Conservation (phyloP, 2,113 vertebrate genomes). For the Phaethornis superciliosus region DNA sequence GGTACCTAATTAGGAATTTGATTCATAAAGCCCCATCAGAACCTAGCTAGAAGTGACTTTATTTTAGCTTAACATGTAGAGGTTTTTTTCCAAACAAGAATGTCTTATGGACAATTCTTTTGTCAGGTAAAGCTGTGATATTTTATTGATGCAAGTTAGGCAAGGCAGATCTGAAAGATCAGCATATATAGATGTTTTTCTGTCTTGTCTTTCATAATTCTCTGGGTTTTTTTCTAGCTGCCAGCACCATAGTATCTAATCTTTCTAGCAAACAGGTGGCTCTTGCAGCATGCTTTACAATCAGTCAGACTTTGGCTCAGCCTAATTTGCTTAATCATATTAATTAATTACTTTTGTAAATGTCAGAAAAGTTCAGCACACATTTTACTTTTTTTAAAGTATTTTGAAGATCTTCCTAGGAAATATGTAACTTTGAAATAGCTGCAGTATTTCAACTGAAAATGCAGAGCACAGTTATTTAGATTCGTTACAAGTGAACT, state of each 20-base stretch:
- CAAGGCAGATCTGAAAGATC: slow-evolving; percentile 2
- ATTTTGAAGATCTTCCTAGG: slow-evolving; percentile 45
- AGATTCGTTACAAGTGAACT: neutral
- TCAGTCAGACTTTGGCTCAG: slow-evolving; percentile 71
- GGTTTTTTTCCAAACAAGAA: neutral
- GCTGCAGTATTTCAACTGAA: slow-evolving; percentile 28
- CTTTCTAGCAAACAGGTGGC: slow-evolving; percentile 72
- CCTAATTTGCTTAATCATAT: slow-evolving; percentile 75
- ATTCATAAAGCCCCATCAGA: neutral
- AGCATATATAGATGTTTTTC: neutral
- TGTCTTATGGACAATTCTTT: neutral
- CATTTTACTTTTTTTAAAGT: slow-evolving; percentile 65
- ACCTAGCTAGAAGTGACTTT: neutral
- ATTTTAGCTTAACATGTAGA: neutral
- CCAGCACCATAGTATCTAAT: slow-evolving; percentile 59
- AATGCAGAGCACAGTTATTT: neutral
- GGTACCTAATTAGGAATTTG: neutral
- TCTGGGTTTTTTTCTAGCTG: slow-evolving; percentile 24
- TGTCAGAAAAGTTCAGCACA: slow-evolving; percentile 71
- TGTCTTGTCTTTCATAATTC: slow-evolving; percentile 28
- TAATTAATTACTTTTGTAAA: slow-evolving; percentile 76
- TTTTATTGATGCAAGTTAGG: neutral
- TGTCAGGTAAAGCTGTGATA: neutral
- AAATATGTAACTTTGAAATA: slow-evolving; percentile 64
- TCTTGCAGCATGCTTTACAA: slow-evolving; percentile 70